These are phyloP conservation scores for Cremastinae sp. DNA, from an alignment of 2,888 invertebrate species.

Conservation along the genomic window DNA sequence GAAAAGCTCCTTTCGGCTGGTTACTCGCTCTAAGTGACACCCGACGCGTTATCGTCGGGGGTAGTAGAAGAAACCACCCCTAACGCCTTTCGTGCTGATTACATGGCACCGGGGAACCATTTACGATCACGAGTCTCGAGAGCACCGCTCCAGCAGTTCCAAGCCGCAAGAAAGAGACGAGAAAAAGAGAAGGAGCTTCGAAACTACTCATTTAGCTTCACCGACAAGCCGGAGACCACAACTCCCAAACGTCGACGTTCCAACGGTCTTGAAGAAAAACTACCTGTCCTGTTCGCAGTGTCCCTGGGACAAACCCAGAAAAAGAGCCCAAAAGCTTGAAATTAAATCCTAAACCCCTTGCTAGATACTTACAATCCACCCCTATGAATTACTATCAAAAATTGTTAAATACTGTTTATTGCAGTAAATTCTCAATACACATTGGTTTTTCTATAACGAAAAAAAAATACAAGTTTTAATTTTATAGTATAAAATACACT, in stretches of 20 bases:
- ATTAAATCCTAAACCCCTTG: conserved; percentile 33
- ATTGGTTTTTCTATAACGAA: no score
- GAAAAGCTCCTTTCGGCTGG: conserved; percentile 48
- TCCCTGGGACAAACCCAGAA: conserved; percentile 19
- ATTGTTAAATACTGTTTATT: no score
- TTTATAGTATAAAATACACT: no score
- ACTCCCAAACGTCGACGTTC: conserved; percentile 54
- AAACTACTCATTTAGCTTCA: conserved; percentile 52
- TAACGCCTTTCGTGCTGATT: conserved; percentile 68
- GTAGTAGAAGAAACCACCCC: conserved; percentile 57
- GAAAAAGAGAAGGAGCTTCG: conserved; percentile 33
- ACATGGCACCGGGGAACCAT: conserved; percentile 63
- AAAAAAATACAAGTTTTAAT: no score
- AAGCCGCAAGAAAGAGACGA: conserved; percentile 5
- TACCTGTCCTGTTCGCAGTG: conserved; percentile 30
- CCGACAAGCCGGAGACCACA: conserved; percentile 48
- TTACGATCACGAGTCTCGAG: conserved; percentile 54
- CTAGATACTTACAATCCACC: neutral
- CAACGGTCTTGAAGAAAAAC: conserved; percentile 59
- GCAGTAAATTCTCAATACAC: no score
- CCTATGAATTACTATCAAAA: neutral
- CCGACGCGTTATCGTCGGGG: conserved; percentile 64
- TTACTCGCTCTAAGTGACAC: conserved; percentile 65
- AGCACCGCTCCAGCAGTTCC: conserved; percentile 16
- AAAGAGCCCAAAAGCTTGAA: conserved; percentile 23